phyloP scores from a whole-genome alignment of 2,888 invertebrate species.

The Isotomurus palustris region DNA sequence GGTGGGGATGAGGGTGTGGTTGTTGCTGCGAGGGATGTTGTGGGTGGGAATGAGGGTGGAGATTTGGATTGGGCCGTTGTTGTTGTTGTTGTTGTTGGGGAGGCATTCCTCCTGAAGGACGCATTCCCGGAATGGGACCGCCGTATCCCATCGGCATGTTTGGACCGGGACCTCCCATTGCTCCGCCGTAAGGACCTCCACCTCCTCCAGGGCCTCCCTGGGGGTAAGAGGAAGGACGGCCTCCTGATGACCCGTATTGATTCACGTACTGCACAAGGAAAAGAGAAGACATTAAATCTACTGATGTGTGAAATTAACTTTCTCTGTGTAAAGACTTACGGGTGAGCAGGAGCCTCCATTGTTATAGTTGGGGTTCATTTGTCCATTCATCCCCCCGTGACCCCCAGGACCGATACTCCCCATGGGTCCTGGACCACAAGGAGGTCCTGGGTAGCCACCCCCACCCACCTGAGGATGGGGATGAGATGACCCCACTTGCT shows the following conservation, averaged over 20 bases:
- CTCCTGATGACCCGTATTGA: not conserved
- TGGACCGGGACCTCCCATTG: not conserved
- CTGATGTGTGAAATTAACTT: not conserved
- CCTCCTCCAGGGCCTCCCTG: not conserved
- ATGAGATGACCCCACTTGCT: not conserved
- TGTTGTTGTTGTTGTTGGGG: slow-evolving; percentile 57
- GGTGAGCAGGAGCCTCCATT: slow-evolving; percentile 44
- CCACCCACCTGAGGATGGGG: slow-evolving; percentile 24
- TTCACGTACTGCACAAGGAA: slow-evolving; percentile 12
- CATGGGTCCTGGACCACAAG: slow-evolving; percentile 20
- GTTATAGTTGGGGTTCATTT: slow-evolving; percentile 36
- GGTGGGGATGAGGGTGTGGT: slow-evolving; percentile 19
- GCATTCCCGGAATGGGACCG: not conserved
- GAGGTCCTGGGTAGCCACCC: slow-evolving; percentile 42
- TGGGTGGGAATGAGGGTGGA: slow-evolving; percentile 28
- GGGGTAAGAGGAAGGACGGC: not conserved
- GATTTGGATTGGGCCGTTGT: slow-evolving; percentile 39
- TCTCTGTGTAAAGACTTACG: slow-evolving; percentile 20
- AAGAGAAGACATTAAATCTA: not conserved
- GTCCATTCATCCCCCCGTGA: slow-evolving; percentile 33
- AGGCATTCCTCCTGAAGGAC: slow-evolving; percentile 12
- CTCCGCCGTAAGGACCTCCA: not conserved
- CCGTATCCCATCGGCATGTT: not conserved
- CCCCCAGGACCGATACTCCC: slow-evolving; percentile 17
- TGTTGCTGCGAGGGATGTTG: slow-evolving; percentile 19